A percentile compares a stretch with the other conserved stretches of the same genome.
Evolutionary conservation across 2,888 invertebrate genomes (phyloP).

Genomic region (Anthrax anthrax): DNA sequence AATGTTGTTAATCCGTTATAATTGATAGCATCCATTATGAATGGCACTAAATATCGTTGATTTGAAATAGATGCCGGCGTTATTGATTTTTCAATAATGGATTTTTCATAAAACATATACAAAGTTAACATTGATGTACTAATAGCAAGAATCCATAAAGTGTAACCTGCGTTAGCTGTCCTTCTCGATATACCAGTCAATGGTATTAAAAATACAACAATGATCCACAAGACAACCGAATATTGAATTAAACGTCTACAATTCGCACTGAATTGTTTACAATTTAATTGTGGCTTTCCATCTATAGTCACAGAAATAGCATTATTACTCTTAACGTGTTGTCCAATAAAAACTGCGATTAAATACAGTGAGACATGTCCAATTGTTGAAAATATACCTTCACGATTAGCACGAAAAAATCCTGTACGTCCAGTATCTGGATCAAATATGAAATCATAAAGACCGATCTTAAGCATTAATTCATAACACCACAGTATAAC

Average conservation of each 20-base stretch:
- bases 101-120: slow-evolving; percentile 35
- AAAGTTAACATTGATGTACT: slow-evolving; percentile 39
- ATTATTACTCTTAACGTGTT: too few relatives aligned
- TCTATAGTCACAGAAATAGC: too few relatives aligned
- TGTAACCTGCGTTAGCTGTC: background rate
- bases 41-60: slow-evolving; percentile 17
- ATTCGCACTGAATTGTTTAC: background rate
- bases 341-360: slow-evolving; percentile 46
- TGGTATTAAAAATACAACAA: background rate
- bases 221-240: background rate
- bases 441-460: slow-evolving; percentile 58
- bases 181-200: background rate
- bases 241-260: background rate
- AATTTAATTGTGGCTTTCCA: background rate
- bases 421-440: slow-evolving; percentile 39
- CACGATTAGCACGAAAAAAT: slow-evolving; percentile 71
- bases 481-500: slow-evolving; percentile 51
- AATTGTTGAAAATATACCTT: slow-evolving; percentile 72
- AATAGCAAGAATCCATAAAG: slow-evolving; percentile 1
- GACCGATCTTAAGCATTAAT: slow-evolving; percentile 41
- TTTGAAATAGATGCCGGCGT: background rate
- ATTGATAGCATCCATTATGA: slow-evolving; percentile 55
- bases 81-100: too few relatives aligned
- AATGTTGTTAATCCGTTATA: slow-evolving; percentile 75
- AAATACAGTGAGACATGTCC: slow-evolving; percentile 80